A percentile compares a stretch with the other conserved stretches of the same genome.
These are phyloP conservation scores for Oligia latruncula DNA, from an alignment of 2,888 invertebrate species.

Conservation along the genomic window DNA sequence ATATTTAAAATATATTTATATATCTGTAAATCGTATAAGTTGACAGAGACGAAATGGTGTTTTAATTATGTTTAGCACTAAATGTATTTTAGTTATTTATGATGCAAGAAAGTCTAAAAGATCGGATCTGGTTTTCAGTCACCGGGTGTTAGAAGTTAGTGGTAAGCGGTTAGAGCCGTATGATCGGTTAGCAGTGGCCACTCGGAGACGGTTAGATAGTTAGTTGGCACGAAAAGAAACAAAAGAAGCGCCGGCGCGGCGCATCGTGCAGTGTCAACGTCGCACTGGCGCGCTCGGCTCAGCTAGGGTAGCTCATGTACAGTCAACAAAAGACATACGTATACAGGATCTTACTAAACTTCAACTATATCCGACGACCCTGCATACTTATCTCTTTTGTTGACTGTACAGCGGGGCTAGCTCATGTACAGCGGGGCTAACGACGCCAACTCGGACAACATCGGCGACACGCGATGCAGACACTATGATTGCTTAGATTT, in stretches of 20 bases:
- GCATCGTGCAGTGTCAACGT: slow-evolving; percentile 67
- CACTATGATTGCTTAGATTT: background rate
- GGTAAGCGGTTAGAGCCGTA: slow-evolving; percentile 78
- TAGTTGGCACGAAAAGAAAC: slow-evolving; percentile 76
- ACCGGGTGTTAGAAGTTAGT: slow-evolving; percentile 72
- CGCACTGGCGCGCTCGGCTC: slow-evolving; percentile 65
- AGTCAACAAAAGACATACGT: no score
- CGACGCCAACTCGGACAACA: slow-evolving; percentile 39
- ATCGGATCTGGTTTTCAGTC: slow-evolving; percentile 9
- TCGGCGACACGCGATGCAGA: slow-evolving; percentile 13
- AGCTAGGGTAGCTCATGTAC: slow-evolving; percentile 73
- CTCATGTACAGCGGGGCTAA: slow-evolving; percentile 68
- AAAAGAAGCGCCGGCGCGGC: slow-evolving; percentile 77
- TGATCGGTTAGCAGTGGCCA: slow-evolving; percentile 78
- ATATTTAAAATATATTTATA: background rate
- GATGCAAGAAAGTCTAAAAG: no score
- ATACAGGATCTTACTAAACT: no score
- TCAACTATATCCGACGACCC: no score
- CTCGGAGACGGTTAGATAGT: slow-evolving; percentile 64
- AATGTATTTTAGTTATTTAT: background rate
- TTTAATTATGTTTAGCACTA: background rate
- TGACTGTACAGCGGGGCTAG: slow-evolving; percentile 65
- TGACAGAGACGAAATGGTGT: background rate
- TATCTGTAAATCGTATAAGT: background rate
- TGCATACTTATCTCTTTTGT: no score